These are phyloP conservation scores for Notolabrus celidotus DNA, from an alignment of 2,797 vertebrate genomes.

Conservation along the genomic window DNA sequence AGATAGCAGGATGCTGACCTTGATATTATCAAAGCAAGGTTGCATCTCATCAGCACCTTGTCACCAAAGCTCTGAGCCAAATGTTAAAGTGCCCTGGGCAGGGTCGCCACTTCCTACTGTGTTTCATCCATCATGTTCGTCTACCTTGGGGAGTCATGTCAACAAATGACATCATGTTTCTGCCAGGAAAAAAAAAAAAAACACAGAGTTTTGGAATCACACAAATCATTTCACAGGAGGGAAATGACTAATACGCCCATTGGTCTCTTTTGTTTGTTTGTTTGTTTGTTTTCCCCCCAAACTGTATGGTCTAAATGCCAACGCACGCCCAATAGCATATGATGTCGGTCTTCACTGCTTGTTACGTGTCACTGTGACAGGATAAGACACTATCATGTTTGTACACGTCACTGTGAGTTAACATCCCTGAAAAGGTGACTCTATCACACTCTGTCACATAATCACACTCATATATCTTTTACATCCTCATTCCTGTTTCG, in stretches of 20 bases:
- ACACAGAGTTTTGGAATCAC: conserved; percentile 11
- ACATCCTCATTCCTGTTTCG: no score
- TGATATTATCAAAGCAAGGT: conserved; percentile 62
- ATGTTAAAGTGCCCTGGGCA: conserved; percentile 61
- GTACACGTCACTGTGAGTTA: neutral
- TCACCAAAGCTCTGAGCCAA: conserved; percentile 56
- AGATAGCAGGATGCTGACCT: conserved; percentile 51
- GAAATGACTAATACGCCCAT: neutral
- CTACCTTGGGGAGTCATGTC: conserved; percentile 38
- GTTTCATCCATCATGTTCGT: conserved; percentile 59
- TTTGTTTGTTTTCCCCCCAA: neutral
- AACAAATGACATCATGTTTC: conserved; percentile 34
- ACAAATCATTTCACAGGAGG: neutral
- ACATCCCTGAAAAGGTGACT: no score
- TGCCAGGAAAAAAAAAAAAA: conserved; percentile 8
- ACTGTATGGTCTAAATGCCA: neutral
- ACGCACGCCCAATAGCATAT: neutral
- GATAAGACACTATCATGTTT: neutral
- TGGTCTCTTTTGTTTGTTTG: no score
- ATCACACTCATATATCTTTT: no score
- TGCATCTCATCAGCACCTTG: conserved; percentile 67
- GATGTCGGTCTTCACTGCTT: neutral
- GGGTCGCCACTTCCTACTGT: conserved; percentile 51
- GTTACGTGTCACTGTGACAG: neutral
- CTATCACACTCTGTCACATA: no score